phyloP scores from a whole-genome alignment of 92 coral and sea anemone genomes.

The Phenganax stokvisi region DNA sequence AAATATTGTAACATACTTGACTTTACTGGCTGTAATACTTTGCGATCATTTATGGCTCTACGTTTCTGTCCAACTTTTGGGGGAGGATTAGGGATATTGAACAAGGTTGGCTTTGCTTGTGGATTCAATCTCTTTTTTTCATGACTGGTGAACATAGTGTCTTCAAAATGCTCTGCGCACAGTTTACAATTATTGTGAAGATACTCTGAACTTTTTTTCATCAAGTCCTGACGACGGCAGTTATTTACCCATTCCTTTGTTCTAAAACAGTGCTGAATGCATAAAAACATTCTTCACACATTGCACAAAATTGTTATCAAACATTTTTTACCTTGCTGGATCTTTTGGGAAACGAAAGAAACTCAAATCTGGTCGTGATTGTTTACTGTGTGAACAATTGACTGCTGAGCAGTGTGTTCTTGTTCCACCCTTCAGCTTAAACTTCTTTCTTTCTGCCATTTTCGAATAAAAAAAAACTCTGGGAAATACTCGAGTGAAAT shows the following conservation, averaged over 20 bases:
- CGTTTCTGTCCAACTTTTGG: neutral
- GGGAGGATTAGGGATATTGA: conserved; percentile 6
- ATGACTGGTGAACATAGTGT: neutral
- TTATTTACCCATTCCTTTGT: neutral
- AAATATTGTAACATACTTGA: too few species aligned
- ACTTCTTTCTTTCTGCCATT: too few species aligned
- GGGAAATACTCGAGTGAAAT: too few species aligned
- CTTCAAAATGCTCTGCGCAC: conserved; percentile 1
- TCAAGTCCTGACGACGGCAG: neutral
- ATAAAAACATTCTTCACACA: too few species aligned
- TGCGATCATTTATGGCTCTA: neutral
- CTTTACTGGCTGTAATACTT: neutral
- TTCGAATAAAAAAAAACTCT: too few species aligned
- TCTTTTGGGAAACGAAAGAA: conserved; percentile 17
- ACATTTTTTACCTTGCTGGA: neutral
- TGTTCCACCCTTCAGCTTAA: neutral
- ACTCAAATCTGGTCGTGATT: conserved; percentile 7
- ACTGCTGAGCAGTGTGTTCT: conserved; percentile 8
- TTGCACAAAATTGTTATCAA: too few species aligned
- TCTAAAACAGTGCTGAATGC: neutral
- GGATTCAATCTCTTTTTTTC: neutral
- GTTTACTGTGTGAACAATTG: conserved; percentile 11
- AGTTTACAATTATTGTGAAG: conserved; percentile 9
- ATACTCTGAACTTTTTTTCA: neutral
- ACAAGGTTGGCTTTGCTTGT: neutral